Percentiles rank a stretch among this genome's conserved stretches.
These are phyloP conservation scores for Dasypogon diadema DNA, from an alignment of 2,888 invertebrate species.

Conservation along the genomic window DNA sequence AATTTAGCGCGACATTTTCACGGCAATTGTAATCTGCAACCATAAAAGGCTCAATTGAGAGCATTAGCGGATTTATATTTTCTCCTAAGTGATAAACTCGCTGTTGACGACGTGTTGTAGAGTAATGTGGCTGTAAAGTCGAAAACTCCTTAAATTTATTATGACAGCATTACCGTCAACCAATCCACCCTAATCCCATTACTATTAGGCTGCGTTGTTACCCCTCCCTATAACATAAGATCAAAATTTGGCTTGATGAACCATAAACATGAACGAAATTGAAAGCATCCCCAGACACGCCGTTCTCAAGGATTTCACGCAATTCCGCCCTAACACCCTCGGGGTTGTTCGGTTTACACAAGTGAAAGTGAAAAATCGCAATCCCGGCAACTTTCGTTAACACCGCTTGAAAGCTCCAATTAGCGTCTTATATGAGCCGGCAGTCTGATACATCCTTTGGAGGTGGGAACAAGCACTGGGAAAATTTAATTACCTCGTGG, in stretches of 20 bases:
- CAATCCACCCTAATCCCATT: slow-evolving; percentile 38
- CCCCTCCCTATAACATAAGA: slow-evolving; percentile 16
- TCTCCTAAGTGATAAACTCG: neutral
- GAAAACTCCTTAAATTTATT: slow-evolving; percentile 19
- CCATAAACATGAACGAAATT: slow-evolving; percentile 49
- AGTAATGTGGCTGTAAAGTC: slow-evolving; percentile 24
- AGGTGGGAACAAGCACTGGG: slow-evolving; percentile 13
- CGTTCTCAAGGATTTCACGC: slow-evolving; percentile 22
- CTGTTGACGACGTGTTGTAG: neutral
- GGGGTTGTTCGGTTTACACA: neutral
- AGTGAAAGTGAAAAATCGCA: slow-evolving; percentile 23
- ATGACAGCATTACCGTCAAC: slow-evolving; percentile 34
- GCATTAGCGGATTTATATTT: slow-evolving; percentile 30
- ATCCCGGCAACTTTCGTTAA: neutral
- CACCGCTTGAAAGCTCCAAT: slow-evolving; percentile 17
- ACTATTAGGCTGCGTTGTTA: neutral
- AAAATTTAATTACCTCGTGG: slow-evolving; percentile 22
- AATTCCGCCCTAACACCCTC: neutral
- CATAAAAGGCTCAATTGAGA: slow-evolving; percentile 14
- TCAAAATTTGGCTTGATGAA: slow-evolving; percentile 39
- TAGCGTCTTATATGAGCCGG: slow-evolving; percentile 23
- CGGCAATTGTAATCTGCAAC: slow-evolving; percentile 2
- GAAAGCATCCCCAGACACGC: slow-evolving; percentile 22
- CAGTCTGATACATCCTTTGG: neutral
- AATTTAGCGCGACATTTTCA: slow-evolving; percentile 16